phyloP scores from a whole-genome alignment of 1,140 invertebrate species.

The Drosophila teissieri region DNA sequence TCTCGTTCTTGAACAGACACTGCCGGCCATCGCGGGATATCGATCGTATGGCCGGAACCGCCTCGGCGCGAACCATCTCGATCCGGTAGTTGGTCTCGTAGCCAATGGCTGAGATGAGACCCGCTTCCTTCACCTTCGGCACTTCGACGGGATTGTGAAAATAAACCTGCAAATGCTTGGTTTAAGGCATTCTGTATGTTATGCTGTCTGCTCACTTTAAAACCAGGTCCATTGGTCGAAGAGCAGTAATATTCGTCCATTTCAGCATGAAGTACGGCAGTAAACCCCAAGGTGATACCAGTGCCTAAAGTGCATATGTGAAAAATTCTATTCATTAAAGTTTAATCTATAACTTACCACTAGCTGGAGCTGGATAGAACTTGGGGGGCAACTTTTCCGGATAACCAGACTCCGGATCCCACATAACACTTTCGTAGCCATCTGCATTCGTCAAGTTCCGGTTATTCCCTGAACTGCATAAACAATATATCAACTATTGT shows the following conservation, averaged over 20 bases:
- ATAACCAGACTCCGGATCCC: conserved; percentile 90
- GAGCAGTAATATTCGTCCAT: conserved; percentile 91
- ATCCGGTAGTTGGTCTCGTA: conserved; percentile 88
- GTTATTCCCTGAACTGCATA: conserved; percentile 12
- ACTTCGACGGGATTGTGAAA: conserved; percentile 90
- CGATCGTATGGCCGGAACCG: conserved; percentile 86
- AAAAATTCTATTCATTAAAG: rapidly evolving
- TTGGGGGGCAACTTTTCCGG: conserved; percentile 85
- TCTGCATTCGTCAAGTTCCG: conserved; percentile 29
- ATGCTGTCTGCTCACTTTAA: conserved; percentile 87
- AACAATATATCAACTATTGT: background rate
- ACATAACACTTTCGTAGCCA: conserved; percentile 86
- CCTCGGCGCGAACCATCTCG: conserved; percentile 87
- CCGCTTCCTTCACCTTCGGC: conserved; percentile 90
- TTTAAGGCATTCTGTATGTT: background rate
- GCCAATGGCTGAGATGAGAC: conserved; percentile 88
- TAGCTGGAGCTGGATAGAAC: conserved; percentile 87
- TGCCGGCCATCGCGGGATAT: conserved; percentile 88
- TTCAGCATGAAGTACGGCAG: conserved; percentile 89
- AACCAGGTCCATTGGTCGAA: conserved; percentile 90
- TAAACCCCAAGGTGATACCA: conserved; percentile 89
- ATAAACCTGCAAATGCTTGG: conserved; percentile 68
- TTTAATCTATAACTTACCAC: conserved; percentile 43
- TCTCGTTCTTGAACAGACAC: conserved; percentile 90
- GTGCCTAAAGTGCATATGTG: conserved; percentile 84